phyloP scores from a whole-genome alignment of 2,113 vertebrate species.

The Protomyctophum bolini region DNA sequence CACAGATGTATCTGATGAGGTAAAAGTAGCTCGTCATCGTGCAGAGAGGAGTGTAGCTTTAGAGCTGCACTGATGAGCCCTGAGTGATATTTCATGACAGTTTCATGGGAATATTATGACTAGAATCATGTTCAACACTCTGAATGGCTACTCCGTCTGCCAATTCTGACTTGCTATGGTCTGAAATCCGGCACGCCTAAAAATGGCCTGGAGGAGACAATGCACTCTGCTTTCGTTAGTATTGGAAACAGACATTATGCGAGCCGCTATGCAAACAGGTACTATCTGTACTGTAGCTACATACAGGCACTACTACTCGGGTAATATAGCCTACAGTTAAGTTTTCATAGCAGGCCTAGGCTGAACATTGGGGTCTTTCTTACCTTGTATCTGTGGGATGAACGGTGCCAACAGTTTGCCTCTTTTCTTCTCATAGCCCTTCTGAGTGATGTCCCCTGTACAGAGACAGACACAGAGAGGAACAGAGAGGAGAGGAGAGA shows the following conservation, averaged over 20 bases:
- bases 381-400: slow-evolving; percentile 85
- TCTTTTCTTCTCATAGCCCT: slow-evolving; percentile 87
- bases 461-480: slow-evolving; percentile 57
- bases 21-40: not conserved
- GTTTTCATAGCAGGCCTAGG: not conserved
- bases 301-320: not conserved
- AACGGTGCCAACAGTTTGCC: slow-evolving; percentile 83
- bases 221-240: not conserved
- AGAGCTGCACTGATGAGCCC: not conserved
- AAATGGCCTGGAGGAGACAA: not conserved
- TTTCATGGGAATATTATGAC: slow-evolving; percentile 2
- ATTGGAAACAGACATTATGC: not conserved
- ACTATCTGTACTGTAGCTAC: slow-evolving; percentile 3
- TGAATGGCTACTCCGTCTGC: not conserved
- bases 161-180: not conserved
- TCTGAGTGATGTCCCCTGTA: slow-evolving; percentile 86
- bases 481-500: slow-evolving; percentile 55
- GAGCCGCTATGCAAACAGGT: slow-evolving; percentile 7
- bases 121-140: no score
- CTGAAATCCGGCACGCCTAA: not conserved
- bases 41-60: not conserved
- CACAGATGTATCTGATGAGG: not conserved
- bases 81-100: not conserved
- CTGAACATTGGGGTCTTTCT: slow-evolving; percentile 22
- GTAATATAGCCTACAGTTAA: slow-evolving; percentile 4